Percentiles rank a stretch among this genome's conserved stretches.
Conservation (phyloP, 2,888 invertebrate species). For the Caenorhabditis macrosperma region DNA sequence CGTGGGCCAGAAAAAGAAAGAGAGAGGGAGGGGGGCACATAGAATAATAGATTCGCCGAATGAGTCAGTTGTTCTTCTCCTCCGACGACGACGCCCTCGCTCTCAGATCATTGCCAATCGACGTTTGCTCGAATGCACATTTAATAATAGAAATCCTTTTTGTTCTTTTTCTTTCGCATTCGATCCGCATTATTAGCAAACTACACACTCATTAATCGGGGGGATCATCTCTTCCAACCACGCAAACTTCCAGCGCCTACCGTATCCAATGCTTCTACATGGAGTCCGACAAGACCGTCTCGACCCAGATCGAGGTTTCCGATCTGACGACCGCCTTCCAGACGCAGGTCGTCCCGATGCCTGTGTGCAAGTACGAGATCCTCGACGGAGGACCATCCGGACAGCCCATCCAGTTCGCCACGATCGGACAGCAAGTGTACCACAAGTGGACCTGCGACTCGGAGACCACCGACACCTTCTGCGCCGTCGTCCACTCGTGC, state of each 20-base stretch:
- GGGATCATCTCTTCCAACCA: neutral
- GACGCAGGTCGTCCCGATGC: conserved; percentile 78
- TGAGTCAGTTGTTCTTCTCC: conserved; percentile 46
- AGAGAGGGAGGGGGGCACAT: conserved; percentile 13
- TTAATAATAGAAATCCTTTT: conserved; percentile 39
- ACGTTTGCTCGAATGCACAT: conserved; percentile 25
- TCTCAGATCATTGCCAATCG: conserved; percentile 34
- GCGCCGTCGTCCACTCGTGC: conserved; percentile 77
- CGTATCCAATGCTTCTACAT: conserved; percentile 79
- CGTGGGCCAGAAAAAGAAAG: neutral
- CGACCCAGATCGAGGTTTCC: conserved; percentile 74
- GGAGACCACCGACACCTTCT: conserved; percentile 77
- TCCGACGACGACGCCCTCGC: conserved; percentile 34
- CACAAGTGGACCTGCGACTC: conserved; percentile 78
- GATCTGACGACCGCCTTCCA: conserved; percentile 78
- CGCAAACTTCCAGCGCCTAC: conserved; percentile 70
- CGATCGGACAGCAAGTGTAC: conserved; percentile 77
- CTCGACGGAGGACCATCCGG: conserved; percentile 77
- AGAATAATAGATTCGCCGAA: conserved; percentile 13
- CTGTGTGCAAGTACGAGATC: conserved; percentile 77
- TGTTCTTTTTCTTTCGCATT: conserved; percentile 8
- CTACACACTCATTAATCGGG: neutral
- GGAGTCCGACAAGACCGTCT: conserved; percentile 78
- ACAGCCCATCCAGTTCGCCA: conserved; percentile 75
- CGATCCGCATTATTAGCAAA: neutral